Base-by-base conservation (phyloP, 2,797 vertebrate species). In the Rhabdophis nuchalis region DNA sequence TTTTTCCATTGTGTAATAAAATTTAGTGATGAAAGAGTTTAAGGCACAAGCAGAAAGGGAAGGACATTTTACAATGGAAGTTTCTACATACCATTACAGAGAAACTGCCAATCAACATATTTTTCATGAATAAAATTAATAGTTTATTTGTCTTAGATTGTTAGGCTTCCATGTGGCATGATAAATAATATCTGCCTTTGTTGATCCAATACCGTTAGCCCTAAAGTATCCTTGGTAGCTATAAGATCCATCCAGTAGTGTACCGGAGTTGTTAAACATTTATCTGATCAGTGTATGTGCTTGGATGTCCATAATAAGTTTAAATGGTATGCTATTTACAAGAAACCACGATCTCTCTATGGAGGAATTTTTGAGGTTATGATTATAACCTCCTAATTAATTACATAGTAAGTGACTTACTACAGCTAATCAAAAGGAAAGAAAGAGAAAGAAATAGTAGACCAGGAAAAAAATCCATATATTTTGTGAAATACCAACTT, bases 1-100 rank as follows among this genome's bases (percentile, higher is more conserved):
- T 89, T 89, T 94, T 94, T 68, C 91, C 77, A 54, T 90, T 61
- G 53, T 89, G 85, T 90, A 89, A 91, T 14, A 94, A 23, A 57
- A 46, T 72, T 90, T 86, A 93, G 87, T 90, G 25, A 57, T 29
- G 20, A 89, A 89, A 95, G 87, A 93, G 88, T 91, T 89, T 57
- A 41, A 68, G 91, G 94, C 60, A 90, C 27, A 92, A 93, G 88
- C 90, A 93, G 86, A 85, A 3, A 93, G 12, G 11, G 0, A 0
- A 36, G 5, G 16, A 32, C 1, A 32, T 52, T 85, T 68, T 41
- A 20, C 29, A 89, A 14, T 90, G n/a, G 9, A 93, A 0, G 46
- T 14, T 82, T 36, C 89, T 87, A 90, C 91, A 25, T 11, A n/a
- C 0, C 13, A 68, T 50, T 23, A 58, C 94, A 61, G 89, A 58